Base-by-base conservation (phyloP, 2,113 vertebrate genomes). In the Proteles cristata region DNA sequence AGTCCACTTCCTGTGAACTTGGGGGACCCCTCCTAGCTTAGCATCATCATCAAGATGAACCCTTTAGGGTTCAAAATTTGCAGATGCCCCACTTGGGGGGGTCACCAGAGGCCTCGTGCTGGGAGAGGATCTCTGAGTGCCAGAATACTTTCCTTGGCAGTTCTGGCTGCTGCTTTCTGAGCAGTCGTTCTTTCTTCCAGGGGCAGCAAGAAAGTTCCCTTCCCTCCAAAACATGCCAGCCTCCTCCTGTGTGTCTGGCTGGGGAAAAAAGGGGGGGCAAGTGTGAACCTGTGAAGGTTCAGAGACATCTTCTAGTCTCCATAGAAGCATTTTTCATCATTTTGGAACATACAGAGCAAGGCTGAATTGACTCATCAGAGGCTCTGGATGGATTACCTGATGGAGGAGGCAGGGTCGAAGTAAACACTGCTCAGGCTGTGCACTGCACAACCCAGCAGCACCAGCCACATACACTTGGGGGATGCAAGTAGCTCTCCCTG, bases 31-130 rank as follows among this genome's bases (percentile, higher is more conserved):
- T 88, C 76, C 81, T 92, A 81, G 23, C 48, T 90, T 11, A 85
- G 33, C 33, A 31, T 96, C 76, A 86, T 94, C 43, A 26, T 91
- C 96, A 97, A 95, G 86, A 96, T 19, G 79, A 58, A 61, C 96
- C 55, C 68, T 58, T 80, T 68, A 63, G 73, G n/a, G 81, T 63
- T 81, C 74, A 71, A 25, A 17, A 19, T 96, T 68, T 83, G n/a
- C 66, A 91, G 82, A 94, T 35, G 87, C 19, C 53, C 76, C 11
- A 48, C 8, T 12, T 45, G 65, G 50, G n/a, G n/a, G 58, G 35
- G 58, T 81, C 73, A 74, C 76, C 81, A 85, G 58, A 66, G 58
- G 71, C 35, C 79, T 86, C 4, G 0, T n/a, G 9, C 48, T 17
- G 33, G 50, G 31, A 93, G n/a, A 76, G 69, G 63, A 87, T 5